phyloP scores from a whole-genome alignment of 2,888 invertebrate species.

The Shargacucullia verbasci region DNA sequence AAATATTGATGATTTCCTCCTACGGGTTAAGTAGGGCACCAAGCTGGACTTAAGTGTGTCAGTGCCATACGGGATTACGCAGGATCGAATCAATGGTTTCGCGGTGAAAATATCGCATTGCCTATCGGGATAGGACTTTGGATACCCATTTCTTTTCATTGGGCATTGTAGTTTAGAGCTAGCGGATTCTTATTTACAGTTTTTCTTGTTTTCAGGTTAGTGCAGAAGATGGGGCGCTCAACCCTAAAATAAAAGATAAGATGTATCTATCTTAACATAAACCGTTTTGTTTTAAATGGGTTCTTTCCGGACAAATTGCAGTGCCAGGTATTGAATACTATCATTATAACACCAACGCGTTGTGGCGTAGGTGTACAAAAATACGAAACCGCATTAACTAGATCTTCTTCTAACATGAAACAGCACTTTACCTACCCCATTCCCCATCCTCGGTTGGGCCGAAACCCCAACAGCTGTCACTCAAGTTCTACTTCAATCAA shows the following conservation, averaged over 20 bases:
- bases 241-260: no score
- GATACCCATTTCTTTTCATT: slow-evolving; percentile 6
- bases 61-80: slow-evolving; percentile 42
- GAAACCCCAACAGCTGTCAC: slow-evolving; percentile 17
- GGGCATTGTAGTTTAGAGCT: background rate
- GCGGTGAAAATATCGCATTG: slow-evolving; percentile 32
- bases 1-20: slow-evolving; percentile 21
- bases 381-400: no score
- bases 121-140: background rate
- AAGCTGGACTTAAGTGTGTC: slow-evolving; percentile 34
- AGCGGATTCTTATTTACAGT: no score
- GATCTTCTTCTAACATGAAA: slow-evolving; percentile 7
- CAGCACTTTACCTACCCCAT: slow-evolving; percentile 11
- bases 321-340: no score
- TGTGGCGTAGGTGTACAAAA: no score
- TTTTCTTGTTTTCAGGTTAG: no score
- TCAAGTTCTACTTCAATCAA: slow-evolving; percentile 26
- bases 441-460: background rate
- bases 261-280: no score
- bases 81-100: slow-evolving; percentile 40
- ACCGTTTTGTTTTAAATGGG: no score
- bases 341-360: no score
- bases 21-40: slow-evolving; percentile 40
- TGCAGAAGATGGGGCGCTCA: no score
- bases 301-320: no score